Conservation (phyloP, 1,140 invertebrate genomes). For the Temnothorax curvispinosus region DNA sequence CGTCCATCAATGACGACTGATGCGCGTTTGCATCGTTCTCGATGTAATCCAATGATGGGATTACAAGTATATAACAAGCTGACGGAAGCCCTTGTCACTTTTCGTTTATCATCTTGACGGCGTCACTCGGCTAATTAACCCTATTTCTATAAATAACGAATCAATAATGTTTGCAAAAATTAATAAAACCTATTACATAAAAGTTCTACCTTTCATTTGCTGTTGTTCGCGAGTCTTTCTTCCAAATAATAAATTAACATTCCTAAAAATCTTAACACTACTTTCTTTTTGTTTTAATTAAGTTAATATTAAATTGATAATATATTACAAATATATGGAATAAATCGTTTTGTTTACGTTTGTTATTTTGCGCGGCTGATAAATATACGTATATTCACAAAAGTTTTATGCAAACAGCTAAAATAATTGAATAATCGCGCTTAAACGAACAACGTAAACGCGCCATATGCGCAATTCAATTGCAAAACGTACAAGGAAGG, state of each 20-base stretch:
- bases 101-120: neutral
- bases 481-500: constrained; percentile 11
- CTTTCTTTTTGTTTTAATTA: neutral
- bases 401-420: neutral
- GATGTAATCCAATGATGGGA: constrained; percentile 16
- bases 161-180: neutral
- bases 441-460: neutral
- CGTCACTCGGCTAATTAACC: constrained; percentile 2
- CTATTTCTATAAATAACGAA: neutral
- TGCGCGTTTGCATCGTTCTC: neutral
- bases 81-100: neutral
- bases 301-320: neutral
- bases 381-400: neutral
- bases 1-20: neutral
- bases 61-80: neutral
- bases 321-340: neutral
- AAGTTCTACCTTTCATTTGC: neutral
- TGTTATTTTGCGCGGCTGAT: neutral
- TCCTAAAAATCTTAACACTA: neutral
- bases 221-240: neutral
- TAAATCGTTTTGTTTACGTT: neutral
- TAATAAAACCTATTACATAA: neutral
- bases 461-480: constrained; percentile 20
- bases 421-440: neutral
- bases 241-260: neutral